Evolutionary conservation across 2,888 invertebrate genomes (phyloP).

Genomic region (Azorinus chamasolen): DNA sequence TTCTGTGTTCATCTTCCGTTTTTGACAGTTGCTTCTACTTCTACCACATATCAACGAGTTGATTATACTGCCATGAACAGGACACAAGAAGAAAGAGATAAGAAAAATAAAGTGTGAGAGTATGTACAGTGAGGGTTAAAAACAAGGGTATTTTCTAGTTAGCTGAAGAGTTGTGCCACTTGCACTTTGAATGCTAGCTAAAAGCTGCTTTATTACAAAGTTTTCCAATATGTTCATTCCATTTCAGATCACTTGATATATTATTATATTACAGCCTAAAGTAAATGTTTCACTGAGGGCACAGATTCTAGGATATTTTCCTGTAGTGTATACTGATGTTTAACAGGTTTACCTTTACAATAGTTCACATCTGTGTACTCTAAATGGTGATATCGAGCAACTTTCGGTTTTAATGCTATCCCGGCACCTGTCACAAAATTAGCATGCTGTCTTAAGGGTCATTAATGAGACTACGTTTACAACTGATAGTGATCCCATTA

Average conservation of each 20-base stretch:
- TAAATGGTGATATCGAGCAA: no score
- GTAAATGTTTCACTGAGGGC: neutral
- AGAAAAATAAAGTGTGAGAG: neutral
- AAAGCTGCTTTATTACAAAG: neutral
- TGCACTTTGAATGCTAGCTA: no score
- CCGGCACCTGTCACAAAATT: no score
- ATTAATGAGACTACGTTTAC: no score
- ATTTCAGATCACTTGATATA: no score
- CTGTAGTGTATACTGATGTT: neutral
- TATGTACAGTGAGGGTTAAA: conserved; percentile 6
- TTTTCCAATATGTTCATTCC: no score
- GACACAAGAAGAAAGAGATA: neutral
- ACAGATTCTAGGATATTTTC: conserved; percentile 3
- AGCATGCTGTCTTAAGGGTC: no score
- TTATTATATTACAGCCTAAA: no score
- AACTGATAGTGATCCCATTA: neutral
- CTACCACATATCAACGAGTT: conserved; percentile 4
- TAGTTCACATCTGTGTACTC: no score
- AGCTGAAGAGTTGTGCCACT: neutral
- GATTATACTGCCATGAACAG: conserved; percentile 5
- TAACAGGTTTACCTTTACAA: neutral
- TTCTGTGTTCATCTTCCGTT: no score
- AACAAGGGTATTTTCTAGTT: no score
- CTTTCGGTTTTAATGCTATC: no score
- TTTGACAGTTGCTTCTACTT: neutral